A percentile compares a stretch with the other conserved stretches of the same genome.
Conservation (phyloP, 2,113 vertebrate species). For the Thryonomys swinderianus region DNA sequence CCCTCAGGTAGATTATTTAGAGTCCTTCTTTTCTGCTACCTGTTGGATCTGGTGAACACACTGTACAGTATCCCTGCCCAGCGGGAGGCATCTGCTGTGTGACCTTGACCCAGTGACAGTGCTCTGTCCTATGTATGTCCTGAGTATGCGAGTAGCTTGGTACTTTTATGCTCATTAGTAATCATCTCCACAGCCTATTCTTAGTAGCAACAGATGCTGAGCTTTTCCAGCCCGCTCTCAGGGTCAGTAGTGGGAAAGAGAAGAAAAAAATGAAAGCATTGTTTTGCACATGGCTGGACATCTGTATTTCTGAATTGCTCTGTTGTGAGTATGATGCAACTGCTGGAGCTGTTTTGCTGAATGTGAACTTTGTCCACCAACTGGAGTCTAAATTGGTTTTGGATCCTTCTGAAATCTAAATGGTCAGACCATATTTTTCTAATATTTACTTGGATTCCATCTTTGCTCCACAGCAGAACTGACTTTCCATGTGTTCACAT, state of each 20-base stretch:
- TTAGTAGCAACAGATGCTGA: conserved; percentile 76
- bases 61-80: conserved; percentile 1
- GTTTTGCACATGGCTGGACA: conserved; percentile 76
- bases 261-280: conserved; percentile 79
- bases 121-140: not conserved
- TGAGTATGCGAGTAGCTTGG: conserved; percentile 33
- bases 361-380: conserved; percentile 83
- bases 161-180: conserved; percentile 63
- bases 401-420: conserved; percentile 84
- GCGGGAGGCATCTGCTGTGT: not conserved
- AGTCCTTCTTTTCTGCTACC: not conserved
- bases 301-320: conserved; percentile 81
- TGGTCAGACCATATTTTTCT: conserved; percentile 85
- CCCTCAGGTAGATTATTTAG: not conserved
- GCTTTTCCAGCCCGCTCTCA: conserved; percentile 75
- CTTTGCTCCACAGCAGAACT: conserved; percentile 47
- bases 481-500: not conserved
- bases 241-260: conserved; percentile 72
- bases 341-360: conserved; percentile 81
- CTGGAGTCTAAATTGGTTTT: conserved; percentile 86
- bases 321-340: conserved; percentile 82
- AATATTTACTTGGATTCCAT: conserved; percentile 80
- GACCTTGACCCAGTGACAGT: conserved; percentile 31
- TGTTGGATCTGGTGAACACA: conserved; percentile 14
- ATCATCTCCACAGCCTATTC: conserved; percentile 69